Base-by-base conservation (phyloP, 2,113 vertebrate genomes). In the Poeciliopsis occidentalis region DNA sequence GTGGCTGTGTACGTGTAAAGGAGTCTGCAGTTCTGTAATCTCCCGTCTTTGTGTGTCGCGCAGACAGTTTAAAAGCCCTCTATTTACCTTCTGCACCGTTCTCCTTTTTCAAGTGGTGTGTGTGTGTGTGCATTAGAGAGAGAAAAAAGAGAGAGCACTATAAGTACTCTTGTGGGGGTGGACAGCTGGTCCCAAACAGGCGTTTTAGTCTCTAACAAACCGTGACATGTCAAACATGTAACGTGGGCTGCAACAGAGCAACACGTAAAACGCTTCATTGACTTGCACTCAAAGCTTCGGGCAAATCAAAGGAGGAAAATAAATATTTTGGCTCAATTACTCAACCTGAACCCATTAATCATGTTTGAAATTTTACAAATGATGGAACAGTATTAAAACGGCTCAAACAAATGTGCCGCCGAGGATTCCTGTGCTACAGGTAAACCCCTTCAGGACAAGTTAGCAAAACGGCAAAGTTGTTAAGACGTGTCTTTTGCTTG, bases 11-110 rank as follows among this genome's bases (percentile, higher is more conserved):
- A 34, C 68, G 75, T 73, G 54, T 72, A 67, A 69, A n/a, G 54
- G 66, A 54, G 83, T 88, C 87, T 91, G 84, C 86, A 71, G 81
- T 81, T 84, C 87, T 64, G 82, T 83, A 82, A 90, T 92, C 90
- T 89, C 81, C 76, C 64, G 85, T 88, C 92, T 92, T 91, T 91
- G 83, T 87, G 85, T 84, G 87, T 89, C 85, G n/a, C 31, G 51
- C 79, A 76, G 92, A 92, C 91, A 91, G 88, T 92, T 92, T 93
- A 93, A 94, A 93, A 93, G 93, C 91, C 87, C 88, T 92, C 80
- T 93, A 93, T 94, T 93, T 93, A 93, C 88, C 85, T 94, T 94
- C 92, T 71, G 64, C 88, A 90, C 91, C 87, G 78, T 89, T 91
- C 88, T 84, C 74, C 75, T 77, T 88, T 85, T 76, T 88, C 77